phyloP scores from a whole-genome alignment of 2,797 vertebrate species.

The Remorina albescens region DNA sequence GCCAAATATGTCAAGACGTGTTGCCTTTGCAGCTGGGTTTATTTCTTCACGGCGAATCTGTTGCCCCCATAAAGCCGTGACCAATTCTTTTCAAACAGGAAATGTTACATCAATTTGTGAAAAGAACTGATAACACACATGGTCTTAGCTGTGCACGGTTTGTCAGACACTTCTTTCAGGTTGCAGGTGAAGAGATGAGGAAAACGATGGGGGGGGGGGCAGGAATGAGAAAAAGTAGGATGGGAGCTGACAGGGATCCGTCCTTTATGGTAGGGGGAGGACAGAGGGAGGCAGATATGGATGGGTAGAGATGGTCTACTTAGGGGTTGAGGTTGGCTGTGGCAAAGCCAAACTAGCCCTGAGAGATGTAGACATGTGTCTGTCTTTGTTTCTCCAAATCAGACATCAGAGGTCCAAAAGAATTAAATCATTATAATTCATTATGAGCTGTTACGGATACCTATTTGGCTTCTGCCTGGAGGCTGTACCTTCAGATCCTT shows the following conservation, averaged over 20 bases:
- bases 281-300: constrained; percentile 20
- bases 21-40: constrained; percentile 27
- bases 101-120: not conserved
- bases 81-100: not conserved
- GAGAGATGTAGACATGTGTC: constrained; percentile 17
- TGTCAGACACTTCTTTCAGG: not conserved
- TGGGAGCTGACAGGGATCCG: constrained; percentile 40
- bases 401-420: not conserved
- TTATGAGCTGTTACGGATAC: constrained; percentile 67
- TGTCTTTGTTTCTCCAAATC: constrained; percentile 15
- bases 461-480: constrained; percentile 87
- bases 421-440: not conserved
- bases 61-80: not conserved
- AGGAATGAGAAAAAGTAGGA: constrained; percentile 13
- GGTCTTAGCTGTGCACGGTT: not conserved
- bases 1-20: constrained; percentile 26
- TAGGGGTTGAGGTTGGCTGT: constrained; percentile 28
- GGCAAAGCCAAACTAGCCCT: constrained; percentile 19
- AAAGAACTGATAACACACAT: not conserved
- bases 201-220: not conserved
- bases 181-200: constrained; percentile 5
- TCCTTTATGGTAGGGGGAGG: constrained; percentile 41
- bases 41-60: not conserved
- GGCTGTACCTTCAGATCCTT: constrained; percentile 89
- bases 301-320: constrained; percentile 21